Conservation (phyloP, 2,888 invertebrate genomes). For the Neoascia interrupta region DNA sequence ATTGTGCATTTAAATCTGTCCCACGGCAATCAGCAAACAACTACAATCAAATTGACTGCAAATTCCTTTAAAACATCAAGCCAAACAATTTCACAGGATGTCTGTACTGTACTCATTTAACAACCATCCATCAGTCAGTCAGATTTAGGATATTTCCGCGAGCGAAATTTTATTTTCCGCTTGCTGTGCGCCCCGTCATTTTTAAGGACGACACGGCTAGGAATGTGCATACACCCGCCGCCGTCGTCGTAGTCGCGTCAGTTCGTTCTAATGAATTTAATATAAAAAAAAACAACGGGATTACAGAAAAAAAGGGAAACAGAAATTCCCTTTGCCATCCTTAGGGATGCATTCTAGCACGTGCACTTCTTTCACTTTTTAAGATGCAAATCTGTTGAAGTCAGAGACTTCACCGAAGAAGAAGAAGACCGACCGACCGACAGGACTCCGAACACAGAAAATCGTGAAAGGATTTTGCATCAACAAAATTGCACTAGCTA, state of each 20-base stretch:
- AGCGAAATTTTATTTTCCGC: too few relatives aligned
- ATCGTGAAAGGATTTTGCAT: slow-evolving; percentile 63
- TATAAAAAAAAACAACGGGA: slow-evolving; percentile 12
- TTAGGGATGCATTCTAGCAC: slow-evolving; percentile 25
- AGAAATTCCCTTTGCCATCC: slow-evolving; percentile 18
- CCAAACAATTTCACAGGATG: slow-evolving; percentile 40
- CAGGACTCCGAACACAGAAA: slow-evolving; percentile 50
- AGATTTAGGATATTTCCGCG: slow-evolving; percentile 43
- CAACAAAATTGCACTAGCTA: slow-evolving; percentile 7
- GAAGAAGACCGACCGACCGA: slow-evolving; percentile 54
- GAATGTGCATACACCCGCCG: slow-evolving; percentile 15
- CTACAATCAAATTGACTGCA: slow-evolving; percentile 32
- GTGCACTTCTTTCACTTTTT: slow-evolving; percentile 20
- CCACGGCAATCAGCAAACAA: slow-evolving; percentile 20
- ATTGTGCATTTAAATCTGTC: slow-evolving; percentile 10
- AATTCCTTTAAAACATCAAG: slow-evolving; percentile 22
- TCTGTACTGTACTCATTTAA: slow-evolving; percentile 33
- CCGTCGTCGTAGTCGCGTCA: slow-evolving; percentile 25
- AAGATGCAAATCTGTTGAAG: slow-evolving; percentile 45
- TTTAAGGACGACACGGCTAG: slow-evolving; percentile 7
- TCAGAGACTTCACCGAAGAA: too few relatives aligned
- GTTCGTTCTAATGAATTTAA: slow-evolving; percentile 19
- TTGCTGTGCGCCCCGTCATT: slow-evolving; percentile 1
- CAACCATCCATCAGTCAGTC: slow-evolving; percentile 45
- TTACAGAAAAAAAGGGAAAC: slow-evolving; percentile 1